Conservation (phyloP, 2,888 invertebrate species). For the Dasysyrphus albostriatus region DNA sequence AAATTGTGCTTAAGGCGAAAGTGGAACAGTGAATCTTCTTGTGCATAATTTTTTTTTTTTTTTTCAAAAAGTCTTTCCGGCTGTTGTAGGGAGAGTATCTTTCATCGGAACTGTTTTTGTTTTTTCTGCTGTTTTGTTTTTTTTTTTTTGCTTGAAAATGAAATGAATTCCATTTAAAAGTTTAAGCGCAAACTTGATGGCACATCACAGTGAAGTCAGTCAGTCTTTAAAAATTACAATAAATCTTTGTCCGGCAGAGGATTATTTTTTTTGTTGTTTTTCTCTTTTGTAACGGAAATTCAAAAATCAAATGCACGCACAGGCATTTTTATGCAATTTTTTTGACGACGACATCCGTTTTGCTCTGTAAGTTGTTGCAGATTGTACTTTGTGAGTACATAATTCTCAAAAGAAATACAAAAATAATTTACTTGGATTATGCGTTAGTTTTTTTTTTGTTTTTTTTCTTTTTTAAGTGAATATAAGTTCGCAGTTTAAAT, state of each 20-base stretch:
- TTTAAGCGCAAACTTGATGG: constrained; percentile 36
- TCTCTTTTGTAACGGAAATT: constrained; percentile 60
- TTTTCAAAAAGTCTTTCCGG: constrained; percentile 12
- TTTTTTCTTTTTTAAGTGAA: background rate
- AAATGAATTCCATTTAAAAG: constrained; percentile 24
- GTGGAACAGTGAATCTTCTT: constrained; percentile 8
- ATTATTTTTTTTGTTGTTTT: background rate
- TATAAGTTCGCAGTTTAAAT: background rate
- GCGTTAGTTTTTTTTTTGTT: background rate
- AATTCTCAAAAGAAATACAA: constrained; percentile 35
- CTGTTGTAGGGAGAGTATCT: constrained; percentile 13
- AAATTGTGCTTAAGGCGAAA: background rate
- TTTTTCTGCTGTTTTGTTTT: too few relatives aligned
- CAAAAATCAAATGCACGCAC: constrained; percentile 72
- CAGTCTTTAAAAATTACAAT: background rate
- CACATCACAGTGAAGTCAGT: constrained; percentile 26
- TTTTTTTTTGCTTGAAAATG: constrained; percentile 1
- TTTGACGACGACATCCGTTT: constrained; percentile 59
- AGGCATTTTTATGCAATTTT: constrained; percentile 44
- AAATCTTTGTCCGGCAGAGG: constrained; percentile 7
- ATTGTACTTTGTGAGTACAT: constrained; percentile 2
- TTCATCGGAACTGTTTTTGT: background rate
- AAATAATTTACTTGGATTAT: background rate
- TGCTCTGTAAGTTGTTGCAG: constrained; percentile 1
- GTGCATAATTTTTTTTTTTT: background rate